phyloP scores from a whole-genome alignment of 2,113 vertebrate genomes.

The Microcebus lehilahytsara region DNA sequence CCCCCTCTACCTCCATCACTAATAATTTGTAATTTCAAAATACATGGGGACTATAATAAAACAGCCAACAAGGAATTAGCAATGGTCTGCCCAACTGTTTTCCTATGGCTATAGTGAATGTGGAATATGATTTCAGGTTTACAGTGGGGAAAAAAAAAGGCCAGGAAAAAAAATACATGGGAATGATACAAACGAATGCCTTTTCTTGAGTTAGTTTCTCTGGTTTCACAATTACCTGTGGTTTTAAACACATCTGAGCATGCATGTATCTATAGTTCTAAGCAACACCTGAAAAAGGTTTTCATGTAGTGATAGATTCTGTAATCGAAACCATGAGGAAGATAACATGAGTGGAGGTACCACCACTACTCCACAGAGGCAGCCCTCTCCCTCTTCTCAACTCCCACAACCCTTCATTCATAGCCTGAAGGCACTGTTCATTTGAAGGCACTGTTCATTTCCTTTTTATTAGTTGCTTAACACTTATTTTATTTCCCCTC shows the following conservation, averaged over 20 bases:
- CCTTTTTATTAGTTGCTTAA: neutral
- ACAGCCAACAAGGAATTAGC: neutral
- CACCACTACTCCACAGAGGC: neutral
- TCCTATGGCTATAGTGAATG: neutral
- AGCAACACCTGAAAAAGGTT: neutral
- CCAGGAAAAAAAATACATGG: neutral
- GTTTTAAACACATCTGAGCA: neutral
- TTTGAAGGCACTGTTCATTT: neutral
- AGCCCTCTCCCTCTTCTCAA: neutral
- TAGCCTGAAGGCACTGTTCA: neutral
- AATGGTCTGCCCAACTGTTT: neutral
- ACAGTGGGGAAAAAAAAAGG: neutral
- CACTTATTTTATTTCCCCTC: neutral
- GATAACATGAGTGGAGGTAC: neutral
- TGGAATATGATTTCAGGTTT: neutral
- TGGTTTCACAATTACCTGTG: neutral
- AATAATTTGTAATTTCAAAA: conserved; percentile 28
- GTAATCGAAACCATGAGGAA: neutral
- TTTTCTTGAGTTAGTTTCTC: neutral
- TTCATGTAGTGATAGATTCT: neutral
- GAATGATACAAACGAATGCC: neutral
- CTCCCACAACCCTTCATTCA: neutral
- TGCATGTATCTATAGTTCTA: neutral
- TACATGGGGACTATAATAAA: neutral
- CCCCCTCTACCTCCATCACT: neutral